A percentile compares a stretch with the other conserved stretches of the same genome.
Conservation (phyloP, 2,797 vertebrate genomes). For the Centropyge bicolor region DNA sequence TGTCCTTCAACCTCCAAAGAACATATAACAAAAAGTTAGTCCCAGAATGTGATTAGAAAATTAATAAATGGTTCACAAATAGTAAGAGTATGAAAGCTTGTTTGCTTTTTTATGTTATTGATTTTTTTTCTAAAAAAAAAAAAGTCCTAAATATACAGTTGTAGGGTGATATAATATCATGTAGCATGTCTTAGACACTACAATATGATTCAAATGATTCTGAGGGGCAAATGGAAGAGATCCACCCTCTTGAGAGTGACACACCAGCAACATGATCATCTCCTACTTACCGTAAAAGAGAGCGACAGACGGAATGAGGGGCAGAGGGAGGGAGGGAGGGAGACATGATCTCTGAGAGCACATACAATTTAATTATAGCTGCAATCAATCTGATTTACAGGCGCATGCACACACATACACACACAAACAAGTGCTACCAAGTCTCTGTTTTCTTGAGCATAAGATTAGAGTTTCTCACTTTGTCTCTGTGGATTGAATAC, state of each 20-base stretch:
- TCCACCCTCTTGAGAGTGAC: constrained; percentile 1
- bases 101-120: constrained; percentile 1
- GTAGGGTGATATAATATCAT: not conserved
- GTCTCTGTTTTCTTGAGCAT: constrained; percentile 30
- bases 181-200: not conserved
- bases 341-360: constrained; percentile 63
- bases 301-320: constrained; percentile 8
- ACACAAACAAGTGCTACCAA: constrained; percentile 28
- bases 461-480: constrained; percentile 33
- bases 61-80: not conserved
- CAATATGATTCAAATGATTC: not conserved
- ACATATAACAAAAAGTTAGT: not conserved
- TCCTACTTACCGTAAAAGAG: constrained; percentile 26
- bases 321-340: constrained; percentile 6
- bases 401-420: constrained; percentile 30
- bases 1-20: not conserved
- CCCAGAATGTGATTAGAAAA: not conserved
- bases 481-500: not conserved
- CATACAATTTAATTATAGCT: constrained; percentile 78
- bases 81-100: not conserved
- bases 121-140: not conserved
- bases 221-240: constrained; percentile 1
- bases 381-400: constrained; percentile 78
- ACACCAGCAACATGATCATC: constrained; percentile 22
- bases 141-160: not conserved